Evolutionary conservation across 2,113 vertebrate genomes (phyloP), one percentile per base, ranked within the genome.

Genomic region (Serilophus lunatus): DNA sequence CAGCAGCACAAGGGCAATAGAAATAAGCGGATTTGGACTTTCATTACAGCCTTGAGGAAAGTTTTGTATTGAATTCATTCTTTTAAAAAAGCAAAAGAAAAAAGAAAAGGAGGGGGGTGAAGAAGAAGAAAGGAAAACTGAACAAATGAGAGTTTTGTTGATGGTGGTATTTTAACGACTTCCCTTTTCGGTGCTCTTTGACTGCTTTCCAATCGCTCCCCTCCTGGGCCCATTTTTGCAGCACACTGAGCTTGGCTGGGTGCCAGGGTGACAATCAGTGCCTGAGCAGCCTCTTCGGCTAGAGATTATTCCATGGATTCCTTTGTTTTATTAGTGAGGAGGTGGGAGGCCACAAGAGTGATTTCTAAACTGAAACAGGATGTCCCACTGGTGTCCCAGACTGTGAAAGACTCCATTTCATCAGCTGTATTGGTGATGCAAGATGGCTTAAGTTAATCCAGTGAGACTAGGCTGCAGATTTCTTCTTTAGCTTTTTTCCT

Each of bases 191-290:
- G 94, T 95, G 90, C 86, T 97, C 95, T 97, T 98, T 98, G 97
- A 98, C 96, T 97, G 91, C 86, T 84, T 95, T 97, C 96, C 94
- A 95, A 95, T 92, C 44, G 47, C 84, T 96, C 94, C 90, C 74
- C 96, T 96, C 83, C 71, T 83, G 76, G 64, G 88, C 91, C 71
- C 74, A 51, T 91, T 95, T 97, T 57, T 94, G 92, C 64, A 69
- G 87, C 92, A 82, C 31, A 10, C 90, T 96, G 92, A 35, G 57
- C 75, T 98, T 99, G 98, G 98, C 98, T 95, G 71, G 16, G 92
- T 94, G 98, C 98, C 99, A 99, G 97, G 61, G 93, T 98, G 98
- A 98, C 98, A 98, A 98, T 98, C 98, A 98, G 97, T 87, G 96
- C 97, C 97, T 97, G 92, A 96, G 97, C 96, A 96, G 97, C 97